These are phyloP conservation scores for Megaceryle maxima DNA, from an alignment of 2,113 vertebrate genomes.

Conservation along the genomic window DNA sequence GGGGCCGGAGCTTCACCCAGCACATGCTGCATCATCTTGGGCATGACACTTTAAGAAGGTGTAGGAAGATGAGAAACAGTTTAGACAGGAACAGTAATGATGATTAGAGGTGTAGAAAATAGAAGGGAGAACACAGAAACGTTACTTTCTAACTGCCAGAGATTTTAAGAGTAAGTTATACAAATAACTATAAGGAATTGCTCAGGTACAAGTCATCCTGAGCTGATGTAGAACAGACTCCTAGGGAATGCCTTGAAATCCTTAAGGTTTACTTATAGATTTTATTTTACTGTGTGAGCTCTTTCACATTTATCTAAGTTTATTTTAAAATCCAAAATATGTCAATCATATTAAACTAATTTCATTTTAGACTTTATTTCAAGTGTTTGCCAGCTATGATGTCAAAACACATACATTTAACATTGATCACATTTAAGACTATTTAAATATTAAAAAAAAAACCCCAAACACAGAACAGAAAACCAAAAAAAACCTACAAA, in stretches of 20 bases:
- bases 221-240: background rate
- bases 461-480: too few relatives aligned
- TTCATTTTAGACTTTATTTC: background rate
- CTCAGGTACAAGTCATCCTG: background rate
- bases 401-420: background rate
- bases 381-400: background rate
- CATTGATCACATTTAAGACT: background rate
- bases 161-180: background rate
- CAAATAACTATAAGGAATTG: background rate
- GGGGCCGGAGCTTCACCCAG: background rate
- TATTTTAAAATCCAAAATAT: background rate
- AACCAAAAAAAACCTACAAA: too few relatives aligned
- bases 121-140: background rate
- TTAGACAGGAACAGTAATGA: background rate
- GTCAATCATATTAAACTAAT: background rate
- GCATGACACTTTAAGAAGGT: background rate
- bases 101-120: background rate
- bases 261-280: background rate
- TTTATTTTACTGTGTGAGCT: background rate
- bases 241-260: background rate
- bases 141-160: background rate
- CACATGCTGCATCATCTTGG: accelerated
- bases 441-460: background rate
- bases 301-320: background rate
- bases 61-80: background rate